Evolutionary conservation across 2,797 vertebrate species (phyloP), one percentile per base, ranked within the genome.

Genomic region (Anas acuta): DNA sequence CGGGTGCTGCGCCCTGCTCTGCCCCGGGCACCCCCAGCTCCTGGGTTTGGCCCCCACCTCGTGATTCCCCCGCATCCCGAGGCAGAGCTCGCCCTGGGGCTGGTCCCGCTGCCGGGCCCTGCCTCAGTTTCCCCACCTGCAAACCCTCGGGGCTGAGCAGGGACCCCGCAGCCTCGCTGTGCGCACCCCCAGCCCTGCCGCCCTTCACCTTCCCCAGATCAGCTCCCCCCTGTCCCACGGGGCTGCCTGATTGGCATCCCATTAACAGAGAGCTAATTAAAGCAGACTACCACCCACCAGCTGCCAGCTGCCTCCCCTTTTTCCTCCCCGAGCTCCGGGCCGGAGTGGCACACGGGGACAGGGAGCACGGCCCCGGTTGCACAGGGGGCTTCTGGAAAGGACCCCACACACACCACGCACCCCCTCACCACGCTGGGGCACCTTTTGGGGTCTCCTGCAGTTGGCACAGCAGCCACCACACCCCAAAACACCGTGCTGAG

Each of bases 191-290:
- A 45, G 66, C 72, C 74, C 67, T 6, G 32, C 45, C 35, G 76
- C 60, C 71, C 62, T 88, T 87, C 53, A 25, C 47, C 84, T 85
- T 23, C 43, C 30, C 7, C 62, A 43, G 51, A 78, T 84, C 89
- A 32, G 69, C 53, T 90, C 83, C 60, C 80, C 53, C 90, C 77
- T 35, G 69, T 62, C 80, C 89, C 92, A 69, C 18, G 41, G 87
- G 90, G 73, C 58, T 82, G 54, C 61, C 80, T 90, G 92, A 95
- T 58, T 91, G 82, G 73, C 94, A 96, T 80, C 58, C 91, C 93
- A 93, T 92, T 94, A 95, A 88, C 76, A 83, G 71, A 71, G 57
- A 53, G 78, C 94, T 96, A 92, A 97, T 95, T 95, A 96, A 95
- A 92, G 90, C 80, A 64, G 86, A 92, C 87, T 87, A 7, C 95